Conservation (phyloP, 2,797 vertebrate genomes). For the Malacoctenus gilli region DNA sequence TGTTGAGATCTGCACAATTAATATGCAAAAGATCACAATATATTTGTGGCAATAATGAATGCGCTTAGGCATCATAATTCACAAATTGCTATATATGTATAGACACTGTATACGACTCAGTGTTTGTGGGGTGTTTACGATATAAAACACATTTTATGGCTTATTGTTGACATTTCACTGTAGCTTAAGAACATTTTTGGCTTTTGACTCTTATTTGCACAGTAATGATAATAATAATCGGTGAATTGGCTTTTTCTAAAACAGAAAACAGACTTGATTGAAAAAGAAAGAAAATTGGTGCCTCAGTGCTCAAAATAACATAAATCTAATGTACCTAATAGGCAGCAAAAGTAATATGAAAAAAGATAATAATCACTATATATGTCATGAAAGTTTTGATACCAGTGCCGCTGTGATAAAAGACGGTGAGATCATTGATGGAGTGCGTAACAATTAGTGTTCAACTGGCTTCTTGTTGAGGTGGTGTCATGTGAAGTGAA, state of each 20-base stretch:
- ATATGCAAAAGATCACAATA: constrained; percentile 80
- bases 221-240: constrained; percentile 23
- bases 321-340: too few relatives aligned
- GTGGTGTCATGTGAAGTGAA: constrained; percentile 44
- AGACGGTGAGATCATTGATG: constrained; percentile 43
- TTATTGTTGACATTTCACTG: constrained; percentile 50
- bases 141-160: constrained; percentile 47
- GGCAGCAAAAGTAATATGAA: too few relatives aligned
- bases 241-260: constrained; percentile 24
- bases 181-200: constrained; percentile 23
- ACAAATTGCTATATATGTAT: constrained; percentile 52
- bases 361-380: too few relatives aligned
- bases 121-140: constrained; percentile 61
- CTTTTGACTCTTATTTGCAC: constrained; percentile 50
- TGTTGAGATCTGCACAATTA: constrained; percentile 76
- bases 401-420: constrained; percentile 26
- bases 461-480: constrained; percentile 40
- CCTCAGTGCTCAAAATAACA: constrained; percentile 8
- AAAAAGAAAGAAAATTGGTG: constrained; percentile 2
- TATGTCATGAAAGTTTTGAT: constrained; percentile 14
- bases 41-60: constrained; percentile 83
- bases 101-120: constrained; percentile 58
- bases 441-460: constrained; percentile 27
- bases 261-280: constrained; percentile 9
- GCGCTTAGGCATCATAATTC: constrained; percentile 70